Evolutionary conservation across 2,113 vertebrate genomes (phyloP).

Genomic region (Mirounga angustirostris): DNA sequence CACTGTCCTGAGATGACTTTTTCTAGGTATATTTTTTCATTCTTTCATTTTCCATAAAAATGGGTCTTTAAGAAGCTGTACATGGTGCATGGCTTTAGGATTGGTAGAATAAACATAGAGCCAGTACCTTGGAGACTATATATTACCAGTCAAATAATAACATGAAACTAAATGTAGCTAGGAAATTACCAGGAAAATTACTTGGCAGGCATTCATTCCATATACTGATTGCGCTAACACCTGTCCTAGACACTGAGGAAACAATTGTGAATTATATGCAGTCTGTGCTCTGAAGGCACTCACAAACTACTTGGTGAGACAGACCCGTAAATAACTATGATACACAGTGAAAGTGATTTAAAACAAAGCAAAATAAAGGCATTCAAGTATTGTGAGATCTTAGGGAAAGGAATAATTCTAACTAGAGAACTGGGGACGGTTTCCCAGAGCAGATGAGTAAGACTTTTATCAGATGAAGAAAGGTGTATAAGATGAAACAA

Average conservation of each 20-base stretch:
- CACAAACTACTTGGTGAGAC: not conserved
- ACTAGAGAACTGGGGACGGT: not conserved
- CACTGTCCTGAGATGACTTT: not conserved
- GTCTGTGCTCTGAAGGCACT: not conserved
- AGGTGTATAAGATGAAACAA: not conserved
- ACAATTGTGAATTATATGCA: constrained; percentile 21
- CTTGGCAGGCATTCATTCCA: not conserved
- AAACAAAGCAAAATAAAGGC: constrained; percentile 27
- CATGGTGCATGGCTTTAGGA: not conserved
- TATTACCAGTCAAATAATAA: constrained; percentile 9
- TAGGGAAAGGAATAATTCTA: constrained; percentile 45
- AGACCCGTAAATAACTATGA: not conserved
- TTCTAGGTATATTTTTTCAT: not conserved
- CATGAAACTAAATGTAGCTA: constrained; percentile 1
- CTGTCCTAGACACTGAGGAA: not conserved
- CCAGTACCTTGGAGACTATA: not conserved
- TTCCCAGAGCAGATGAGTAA: not conserved
- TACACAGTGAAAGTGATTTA: constrained; percentile 35
- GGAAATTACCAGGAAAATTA: constrained; percentile 28
- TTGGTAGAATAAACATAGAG: not conserved
- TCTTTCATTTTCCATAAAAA: constrained; percentile 16
- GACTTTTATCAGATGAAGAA: constrained; percentile 51
- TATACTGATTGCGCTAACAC: not conserved
- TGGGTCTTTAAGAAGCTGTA: constrained; percentile 14
- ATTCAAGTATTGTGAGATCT: not conserved